Conservation (phyloP, 2,888 invertebrate species). For the Chrysopilus asiliformis region DNA sequence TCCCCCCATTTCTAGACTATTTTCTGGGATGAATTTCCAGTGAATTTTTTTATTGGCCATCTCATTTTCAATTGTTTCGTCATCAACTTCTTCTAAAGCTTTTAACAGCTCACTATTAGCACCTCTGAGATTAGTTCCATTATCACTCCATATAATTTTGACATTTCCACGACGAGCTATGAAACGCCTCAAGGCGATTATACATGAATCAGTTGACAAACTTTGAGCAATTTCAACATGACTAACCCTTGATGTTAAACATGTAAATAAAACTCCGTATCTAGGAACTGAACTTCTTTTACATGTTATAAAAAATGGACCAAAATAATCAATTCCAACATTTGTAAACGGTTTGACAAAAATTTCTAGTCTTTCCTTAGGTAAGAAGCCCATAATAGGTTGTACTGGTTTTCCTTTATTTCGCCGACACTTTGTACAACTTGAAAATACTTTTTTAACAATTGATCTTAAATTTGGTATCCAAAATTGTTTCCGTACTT, state of each 20-base stretch:
- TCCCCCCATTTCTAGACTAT: conserved; percentile 18
- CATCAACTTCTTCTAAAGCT: conserved; percentile 12
- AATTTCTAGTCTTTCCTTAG: conserved; percentile 14
- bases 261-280: conserved; percentile 14
- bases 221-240: conserved; percentile 13
- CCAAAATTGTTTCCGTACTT: conserved; percentile 5
- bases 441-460: conserved; percentile 6
- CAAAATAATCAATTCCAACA: conserved; percentile 19
- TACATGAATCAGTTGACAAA: conserved; percentile 11
- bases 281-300: conserved; percentile 2
- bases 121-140: conserved; percentile 14
- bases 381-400: conserved; percentile 19
- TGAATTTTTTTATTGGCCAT: conserved; percentile 8
- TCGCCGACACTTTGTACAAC: conserved; percentile 8
- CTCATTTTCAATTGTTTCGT: neutral
- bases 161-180: conserved; percentile 12
- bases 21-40: conserved; percentile 18
- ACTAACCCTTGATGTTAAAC: conserved; percentile 14
- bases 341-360: conserved; percentile 15
- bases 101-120: conserved; percentile 10
- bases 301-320: conserved; percentile 13
- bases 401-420: conserved; percentile 7
- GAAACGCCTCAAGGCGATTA: conserved; percentile 13
- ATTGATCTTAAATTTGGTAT: conserved; percentile 6
- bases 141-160: conserved; percentile 12